A percentile compares a stretch with the other conserved stretches of the same genome.
Conservation (phyloP, 1,140 invertebrate species). For the Zaprionus inermis region DNA sequence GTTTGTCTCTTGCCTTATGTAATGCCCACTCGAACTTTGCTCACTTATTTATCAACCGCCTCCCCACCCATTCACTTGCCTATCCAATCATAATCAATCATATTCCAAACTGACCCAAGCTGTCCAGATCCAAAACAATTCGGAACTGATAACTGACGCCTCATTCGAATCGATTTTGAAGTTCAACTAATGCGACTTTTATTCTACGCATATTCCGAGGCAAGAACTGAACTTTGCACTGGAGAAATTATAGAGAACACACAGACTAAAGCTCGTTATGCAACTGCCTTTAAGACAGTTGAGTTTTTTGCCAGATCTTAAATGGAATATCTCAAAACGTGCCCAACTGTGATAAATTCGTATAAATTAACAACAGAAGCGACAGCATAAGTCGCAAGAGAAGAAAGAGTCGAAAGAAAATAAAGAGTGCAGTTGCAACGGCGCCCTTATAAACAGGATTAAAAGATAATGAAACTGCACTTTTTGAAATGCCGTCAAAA, state of each 20-base stretch:
- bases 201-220: not conserved
- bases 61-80: not conserved
- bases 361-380: slow-evolving; percentile 1
- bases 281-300: too few relatives aligned
- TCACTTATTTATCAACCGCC: slow-evolving; percentile 19
- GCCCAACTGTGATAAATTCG: not conserved
- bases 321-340: not conserved
- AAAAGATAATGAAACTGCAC: slow-evolving; percentile 70
- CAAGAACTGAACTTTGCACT: not conserved
- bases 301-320: too few relatives aligned
- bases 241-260: not conserved
- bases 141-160: not conserved
- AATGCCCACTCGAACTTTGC: slow-evolving; percentile 24
- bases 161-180: not conserved
- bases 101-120: slow-evolving; percentile 16
- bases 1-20: slow-evolving; percentile 29
- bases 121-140: slow-evolving; percentile 17
- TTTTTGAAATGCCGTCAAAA: slow-evolving; percentile 69
- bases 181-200: not conserved
- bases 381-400: not conserved
- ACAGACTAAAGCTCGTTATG: too few relatives aligned
- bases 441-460: slow-evolving; percentile 64
- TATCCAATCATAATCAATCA: slow-evolving; percentile 34
- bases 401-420: not conserved
- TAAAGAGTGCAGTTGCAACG: not conserved